Evolutionary conservation across 1,140 invertebrate genomes (phyloP).

Genomic region (Pinna nobilis): DNA sequence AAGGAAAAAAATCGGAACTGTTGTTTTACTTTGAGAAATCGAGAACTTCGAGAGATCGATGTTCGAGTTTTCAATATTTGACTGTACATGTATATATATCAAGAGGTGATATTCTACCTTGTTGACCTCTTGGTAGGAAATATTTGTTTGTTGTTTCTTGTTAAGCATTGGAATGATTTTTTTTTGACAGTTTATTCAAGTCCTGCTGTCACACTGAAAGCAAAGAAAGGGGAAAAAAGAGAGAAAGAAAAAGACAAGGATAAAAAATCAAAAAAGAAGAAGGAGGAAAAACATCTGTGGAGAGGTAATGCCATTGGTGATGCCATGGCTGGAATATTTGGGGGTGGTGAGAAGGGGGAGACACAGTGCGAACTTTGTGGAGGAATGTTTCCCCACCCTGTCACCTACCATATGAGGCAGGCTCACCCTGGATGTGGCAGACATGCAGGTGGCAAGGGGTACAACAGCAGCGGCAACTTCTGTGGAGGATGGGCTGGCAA

Average conservation of each 20-base stretch:
- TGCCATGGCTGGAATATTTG: constrained; percentile 61
- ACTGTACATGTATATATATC: too few species aligned
- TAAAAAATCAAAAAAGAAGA: constrained; percentile 72
- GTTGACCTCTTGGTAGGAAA: not conserved
- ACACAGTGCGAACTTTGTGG: constrained; percentile 92
- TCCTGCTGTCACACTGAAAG: constrained; percentile 71
- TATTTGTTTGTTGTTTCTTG: not conserved
- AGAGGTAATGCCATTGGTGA: constrained; percentile 52
- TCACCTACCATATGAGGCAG: constrained; percentile 94
- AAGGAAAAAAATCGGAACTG: too few species aligned
- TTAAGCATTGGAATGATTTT: not conserved
- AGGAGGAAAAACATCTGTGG: constrained; percentile 74
- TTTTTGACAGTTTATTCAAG: constrained; percentile 67
- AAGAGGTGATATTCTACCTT: too few species aligned
- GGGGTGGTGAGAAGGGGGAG: constrained; percentile 74
- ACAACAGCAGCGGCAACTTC: constrained; percentile 89
- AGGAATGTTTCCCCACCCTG: constrained; percentile 82
- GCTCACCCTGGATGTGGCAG: constrained; percentile 92
- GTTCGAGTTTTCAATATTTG: too few species aligned
- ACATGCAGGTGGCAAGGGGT: constrained; percentile 90
- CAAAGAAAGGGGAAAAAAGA: constrained; percentile 75
- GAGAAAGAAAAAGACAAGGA: constrained; percentile 73
- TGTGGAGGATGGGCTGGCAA: constrained; percentile 91
- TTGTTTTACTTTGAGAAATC: too few species aligned
- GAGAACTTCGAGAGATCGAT: too few species aligned